Conservation (phyloP, 2,797 vertebrate species). For the Euthynnus affinis region DNA sequence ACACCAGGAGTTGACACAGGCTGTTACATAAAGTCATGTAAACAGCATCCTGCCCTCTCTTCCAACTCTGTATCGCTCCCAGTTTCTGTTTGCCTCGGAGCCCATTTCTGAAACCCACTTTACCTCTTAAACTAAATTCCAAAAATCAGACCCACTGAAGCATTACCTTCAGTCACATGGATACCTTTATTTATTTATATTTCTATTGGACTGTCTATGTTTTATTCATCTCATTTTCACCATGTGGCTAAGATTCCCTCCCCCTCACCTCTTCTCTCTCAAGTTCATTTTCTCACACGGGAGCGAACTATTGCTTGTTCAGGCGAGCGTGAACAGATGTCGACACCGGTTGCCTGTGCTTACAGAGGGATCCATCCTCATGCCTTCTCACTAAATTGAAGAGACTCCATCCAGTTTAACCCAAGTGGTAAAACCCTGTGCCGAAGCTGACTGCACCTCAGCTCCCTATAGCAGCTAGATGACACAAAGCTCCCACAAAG, state of each 20-base stretch:
- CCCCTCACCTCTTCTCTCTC: slow-evolving; percentile 43
- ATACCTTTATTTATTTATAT: slow-evolving; percentile 74
- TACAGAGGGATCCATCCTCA: slow-evolving; percentile 65
- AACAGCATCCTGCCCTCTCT: slow-evolving; percentile 58
- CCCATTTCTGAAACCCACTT: slow-evolving; percentile 67
- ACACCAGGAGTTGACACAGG: slow-evolving; percentile 51
- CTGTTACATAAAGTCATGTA: slow-evolving; percentile 68
- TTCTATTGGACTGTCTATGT: slow-evolving; percentile 52
- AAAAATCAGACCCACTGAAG: slow-evolving; percentile 59
- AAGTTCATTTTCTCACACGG: slow-evolving; percentile 69
- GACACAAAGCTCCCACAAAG: slow-evolving; percentile 36
- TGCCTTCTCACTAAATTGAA: slow-evolving; percentile 67
- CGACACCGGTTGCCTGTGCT: slow-evolving; percentile 58
- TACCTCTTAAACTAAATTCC: slow-evolving; percentile 57
- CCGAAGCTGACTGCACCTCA: slow-evolving; percentile 52
- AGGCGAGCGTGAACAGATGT: slow-evolving; percentile 79
- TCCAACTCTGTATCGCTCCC: slow-evolving; percentile 43
- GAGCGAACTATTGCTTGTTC: slow-evolving; percentile 77
- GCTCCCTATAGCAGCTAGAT: slow-evolving; percentile 43
- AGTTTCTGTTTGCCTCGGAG: slow-evolving; percentile 41
- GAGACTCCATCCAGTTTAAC: slow-evolving; percentile 73
- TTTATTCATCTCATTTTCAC: slow-evolving; percentile 69
- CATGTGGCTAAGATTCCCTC: slow-evolving; percentile 20
- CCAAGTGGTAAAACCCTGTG: slow-evolving; percentile 42
- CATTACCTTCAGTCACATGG: slow-evolving; percentile 56